Evolutionary conservation across 2,797 vertebrate genomes (phyloP), one percentile per base, ranked within the genome.

Genomic region (Brachyalestes nurse): DNA sequence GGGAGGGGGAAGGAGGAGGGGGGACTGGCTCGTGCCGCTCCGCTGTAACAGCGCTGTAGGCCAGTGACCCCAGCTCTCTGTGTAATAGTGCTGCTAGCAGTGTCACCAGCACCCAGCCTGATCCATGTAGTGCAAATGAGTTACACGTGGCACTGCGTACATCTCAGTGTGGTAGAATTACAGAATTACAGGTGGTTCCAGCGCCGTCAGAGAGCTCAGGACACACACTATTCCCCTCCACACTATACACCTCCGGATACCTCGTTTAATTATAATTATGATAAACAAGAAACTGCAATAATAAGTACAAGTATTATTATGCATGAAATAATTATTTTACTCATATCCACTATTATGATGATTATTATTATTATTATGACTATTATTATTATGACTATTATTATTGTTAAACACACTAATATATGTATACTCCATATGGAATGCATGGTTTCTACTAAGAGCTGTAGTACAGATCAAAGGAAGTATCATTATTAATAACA

Each of bases 11-110:
- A 0, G 19, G 53, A 5, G 23, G 53, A 5, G 19, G 53, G 13
- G 60, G 4, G 60, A 13, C 12, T 23, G 60, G 62, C 34, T 64
- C 62, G 14, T 4, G 25, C 13, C 4, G 23, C 28, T 28, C 23
- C 19, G 62, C 81, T 81, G 25, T 25, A 86, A 83, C 87, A 64
- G 72, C 81, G 84, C 65, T 93, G 91, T 93, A 91, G 88, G 83
- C 88, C 89, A 88, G 82, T 89, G 92, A 66, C 65, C 65, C 65
- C 34, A 19, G 40, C 65, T 65, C 62, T 6, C 7, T 78, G 77
- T 83, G 53, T 82, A 67, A 67, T 67, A 42, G 65, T 45, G 77
- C 78, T 78, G 88, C 40, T 67, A 21, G 5, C 38, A 67, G 38
- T 19, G 40, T 67, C 65, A 67, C 8, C 8, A 40, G 34, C 64